These are phyloP conservation scores for Semaprochilodus insignis DNA, from an alignment of 2,797 vertebrate species.

Conservation along the genomic window DNA sequence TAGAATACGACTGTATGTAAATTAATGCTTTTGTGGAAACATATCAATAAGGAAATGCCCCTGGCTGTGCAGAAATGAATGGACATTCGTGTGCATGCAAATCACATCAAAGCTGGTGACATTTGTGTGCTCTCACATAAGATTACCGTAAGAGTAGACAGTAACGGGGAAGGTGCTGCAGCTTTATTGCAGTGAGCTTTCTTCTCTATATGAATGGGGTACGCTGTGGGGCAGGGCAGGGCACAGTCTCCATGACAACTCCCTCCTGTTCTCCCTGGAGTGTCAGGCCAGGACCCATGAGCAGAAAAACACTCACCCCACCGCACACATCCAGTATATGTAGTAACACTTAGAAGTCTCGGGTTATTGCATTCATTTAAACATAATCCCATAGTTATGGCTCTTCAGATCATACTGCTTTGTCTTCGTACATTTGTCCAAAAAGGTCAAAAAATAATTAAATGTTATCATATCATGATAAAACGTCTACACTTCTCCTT, in stretches of 20 bases:
- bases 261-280: slow-evolving; percentile 45
- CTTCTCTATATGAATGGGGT: slow-evolving; percentile 44
- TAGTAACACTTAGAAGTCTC: background rate
- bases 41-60: background rate
- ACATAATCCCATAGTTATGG: background rate
- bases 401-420: too few relatives aligned
- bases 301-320: slow-evolving; percentile 2
- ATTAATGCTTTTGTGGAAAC: background rate
- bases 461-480: too few relatives aligned
- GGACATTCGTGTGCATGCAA: background rate
- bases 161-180: slow-evolving; percentile 12
- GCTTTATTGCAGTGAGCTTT: slow-evolving; percentile 30
- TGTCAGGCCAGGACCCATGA: slow-evolving; percentile 8
- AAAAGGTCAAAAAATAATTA: too few relatives aligned
- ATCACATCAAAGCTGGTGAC: background rate
- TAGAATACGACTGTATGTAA: background rate
- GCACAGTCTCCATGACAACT: slow-evolving; percentile 49
- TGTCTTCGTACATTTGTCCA: too few relatives aligned
- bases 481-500: too few relatives aligned
- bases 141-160: slow-evolving; percentile 20
- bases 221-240: slow-evolving; percentile 45
- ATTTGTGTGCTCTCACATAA: slow-evolving; percentile 20
- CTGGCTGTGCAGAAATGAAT: background rate
- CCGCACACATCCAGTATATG: slow-evolving; percentile 6
- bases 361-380: background rate